Conservation (phyloP, 2,888 invertebrate species). For the Athripsodes cinereus region DNA sequence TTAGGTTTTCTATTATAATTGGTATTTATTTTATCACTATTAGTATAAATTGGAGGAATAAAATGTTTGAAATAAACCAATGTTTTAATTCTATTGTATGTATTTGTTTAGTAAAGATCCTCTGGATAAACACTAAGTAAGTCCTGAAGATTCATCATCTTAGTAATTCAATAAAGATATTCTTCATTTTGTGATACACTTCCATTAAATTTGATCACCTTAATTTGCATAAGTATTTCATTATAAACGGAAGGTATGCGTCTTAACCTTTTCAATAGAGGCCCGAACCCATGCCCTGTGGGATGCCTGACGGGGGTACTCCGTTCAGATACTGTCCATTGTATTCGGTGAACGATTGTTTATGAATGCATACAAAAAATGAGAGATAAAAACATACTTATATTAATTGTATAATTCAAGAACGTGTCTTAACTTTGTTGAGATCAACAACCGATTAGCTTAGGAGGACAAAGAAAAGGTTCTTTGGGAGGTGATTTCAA, state of each 20-base stretch:
- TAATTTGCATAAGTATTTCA: slow-evolving; percentile 1
- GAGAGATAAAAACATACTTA: neutral
- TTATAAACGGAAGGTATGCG: neutral
- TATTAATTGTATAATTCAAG: neutral
- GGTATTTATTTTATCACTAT: no score
- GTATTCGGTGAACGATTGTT: slow-evolving; percentile 2
- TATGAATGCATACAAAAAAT: neutral
- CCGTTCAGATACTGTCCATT: neutral
- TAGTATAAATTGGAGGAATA: no score
- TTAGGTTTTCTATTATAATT: no score
- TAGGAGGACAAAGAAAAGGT: neutral
- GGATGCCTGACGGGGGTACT: neutral
- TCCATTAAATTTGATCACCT: neutral
- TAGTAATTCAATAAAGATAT: no score
- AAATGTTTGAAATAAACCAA: no score
- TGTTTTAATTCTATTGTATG: no score
- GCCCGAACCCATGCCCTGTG: neutral
- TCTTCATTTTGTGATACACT: no score
- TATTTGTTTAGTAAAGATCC: no score
- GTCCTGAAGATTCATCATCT: no score
- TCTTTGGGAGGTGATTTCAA: no score
- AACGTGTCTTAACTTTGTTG: neutral
- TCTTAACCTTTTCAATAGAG: neutral
- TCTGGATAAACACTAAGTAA: no score
- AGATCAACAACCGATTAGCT: slow-evolving; percentile 2